Conservation (phyloP, 2,888 invertebrate species). For the Antheraea assamensis region DNA sequence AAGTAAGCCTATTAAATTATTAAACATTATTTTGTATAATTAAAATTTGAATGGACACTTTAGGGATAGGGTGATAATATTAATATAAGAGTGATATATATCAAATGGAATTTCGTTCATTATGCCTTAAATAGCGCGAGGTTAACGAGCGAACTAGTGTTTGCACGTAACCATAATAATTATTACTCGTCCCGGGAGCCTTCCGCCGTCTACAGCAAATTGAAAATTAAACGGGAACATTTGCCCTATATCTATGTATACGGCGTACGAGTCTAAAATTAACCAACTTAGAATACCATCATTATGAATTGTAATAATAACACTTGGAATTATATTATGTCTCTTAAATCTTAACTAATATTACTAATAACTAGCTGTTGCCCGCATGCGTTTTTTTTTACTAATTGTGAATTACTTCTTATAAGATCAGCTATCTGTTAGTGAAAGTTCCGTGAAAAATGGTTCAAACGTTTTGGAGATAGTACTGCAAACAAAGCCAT, state of each 20-base stretch:
- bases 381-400: no score
- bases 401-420: no score
- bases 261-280: slow-evolving; percentile 1
- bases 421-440: no score
- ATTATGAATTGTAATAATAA: not conserved
- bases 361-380: no score
- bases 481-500: no score
- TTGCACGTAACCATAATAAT: slow-evolving; percentile 10
- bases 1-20: no score
- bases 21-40: not conserved
- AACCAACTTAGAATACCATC: not conserved
- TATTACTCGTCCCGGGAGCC: slow-evolving; percentile 10
- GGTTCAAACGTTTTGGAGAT: no score
- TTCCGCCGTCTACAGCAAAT: slow-evolving; percentile 22
- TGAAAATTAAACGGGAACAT: slow-evolving; percentile 25
- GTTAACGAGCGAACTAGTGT: not conserved
- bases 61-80: not conserved
- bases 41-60: not conserved
- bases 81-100: not conserved
- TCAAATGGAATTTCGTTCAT: not conserved
- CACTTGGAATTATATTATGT: no score
- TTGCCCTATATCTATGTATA: slow-evolving; percentile 11
- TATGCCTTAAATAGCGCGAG: not conserved
- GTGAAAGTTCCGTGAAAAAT: no score
- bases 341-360: no score